Conservation (phyloP, 2,888 invertebrate species). For the Dryomyza anilis region DNA sequence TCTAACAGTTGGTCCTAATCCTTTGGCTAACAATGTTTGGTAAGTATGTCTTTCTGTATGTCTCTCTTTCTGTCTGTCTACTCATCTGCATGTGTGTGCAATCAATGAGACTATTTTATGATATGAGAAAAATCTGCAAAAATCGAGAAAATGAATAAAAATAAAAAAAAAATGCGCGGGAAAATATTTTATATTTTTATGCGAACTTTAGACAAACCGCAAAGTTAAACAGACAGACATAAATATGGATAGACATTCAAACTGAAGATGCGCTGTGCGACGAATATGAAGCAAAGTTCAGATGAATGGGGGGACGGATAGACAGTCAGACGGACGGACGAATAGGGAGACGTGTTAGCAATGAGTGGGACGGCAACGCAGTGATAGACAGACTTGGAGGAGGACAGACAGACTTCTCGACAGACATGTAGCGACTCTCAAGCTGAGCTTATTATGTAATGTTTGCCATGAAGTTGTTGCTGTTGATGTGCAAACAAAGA, state of each 20-base stretch:
- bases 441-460: constrained; percentile 12
- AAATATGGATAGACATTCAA: background rate
- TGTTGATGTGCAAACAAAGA: constrained; percentile 9
- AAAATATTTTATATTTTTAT: constrained; percentile 42
- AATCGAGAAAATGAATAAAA: constrained; percentile 25
- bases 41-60: background rate
- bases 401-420: background rate
- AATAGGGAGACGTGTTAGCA: too few species aligned
- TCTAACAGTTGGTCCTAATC: too few species aligned
- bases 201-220: constrained; percentile 22
- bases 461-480: constrained; percentile 23
- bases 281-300: too few species aligned
- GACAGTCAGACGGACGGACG: too few species aligned
- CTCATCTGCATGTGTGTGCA: constrained; percentile 37
- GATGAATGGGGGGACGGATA: too few species aligned
- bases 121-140: constrained; percentile 55
- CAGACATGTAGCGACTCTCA: background rate
- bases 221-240: constrained; percentile 12
- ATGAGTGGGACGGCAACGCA: too few species aligned
- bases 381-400: background rate
- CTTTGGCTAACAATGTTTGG: background rate
- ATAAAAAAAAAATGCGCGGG: constrained; percentile 46
- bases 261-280: too few species aligned
- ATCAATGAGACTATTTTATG: constrained; percentile 50
- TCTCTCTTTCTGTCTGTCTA: background rate